phyloP scores from a whole-genome alignment of 2,888 invertebrate species.

The Aporophyla lueneburgensis region DNA sequence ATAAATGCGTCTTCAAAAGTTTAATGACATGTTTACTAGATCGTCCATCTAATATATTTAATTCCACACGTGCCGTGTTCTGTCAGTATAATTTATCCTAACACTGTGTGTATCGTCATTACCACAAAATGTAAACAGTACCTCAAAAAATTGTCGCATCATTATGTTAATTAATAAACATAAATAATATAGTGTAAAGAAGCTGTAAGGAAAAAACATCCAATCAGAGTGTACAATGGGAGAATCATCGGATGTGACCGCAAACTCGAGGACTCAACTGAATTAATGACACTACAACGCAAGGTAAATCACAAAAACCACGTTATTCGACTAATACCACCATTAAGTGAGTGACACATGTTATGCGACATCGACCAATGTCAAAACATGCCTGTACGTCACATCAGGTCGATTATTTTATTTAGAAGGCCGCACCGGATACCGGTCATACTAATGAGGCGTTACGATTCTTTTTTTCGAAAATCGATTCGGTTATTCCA shows the following conservation, averaged over 20 bases:
- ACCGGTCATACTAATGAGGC: constrained; percentile 48
- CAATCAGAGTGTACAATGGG: constrained; percentile 25
- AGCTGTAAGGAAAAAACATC: constrained; percentile 27
- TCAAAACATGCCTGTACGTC: constrained; percentile 57
- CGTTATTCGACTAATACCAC: constrained; percentile 38
- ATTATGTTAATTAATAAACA: constrained; percentile 10
- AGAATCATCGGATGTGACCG: constrained; percentile 53
- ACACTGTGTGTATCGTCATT: not conserved
- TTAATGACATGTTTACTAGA: not conserved
- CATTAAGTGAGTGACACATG: constrained; percentile 53
- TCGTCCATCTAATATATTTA: not conserved
- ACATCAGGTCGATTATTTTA: constrained; percentile 44
- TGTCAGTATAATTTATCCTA: not conserved
- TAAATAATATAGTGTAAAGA: not conserved
- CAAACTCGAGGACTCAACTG: constrained; percentile 48
- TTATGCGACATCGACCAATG: constrained; percentile 51
- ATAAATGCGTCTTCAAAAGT: not conserved
- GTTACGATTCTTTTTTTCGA: constrained; percentile 34
- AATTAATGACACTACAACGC: constrained; percentile 39
- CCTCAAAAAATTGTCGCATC: not conserved
- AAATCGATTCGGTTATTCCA: constrained; percentile 47
- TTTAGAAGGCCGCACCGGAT: constrained; percentile 60
- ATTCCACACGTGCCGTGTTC: too few species aligned
- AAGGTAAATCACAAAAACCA: constrained; percentile 67
- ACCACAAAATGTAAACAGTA: constrained; percentile 11